Evolutionary conservation across 2,888 invertebrate species (phyloP).

Genomic region (Branchipolynoe longqiensis): DNA sequence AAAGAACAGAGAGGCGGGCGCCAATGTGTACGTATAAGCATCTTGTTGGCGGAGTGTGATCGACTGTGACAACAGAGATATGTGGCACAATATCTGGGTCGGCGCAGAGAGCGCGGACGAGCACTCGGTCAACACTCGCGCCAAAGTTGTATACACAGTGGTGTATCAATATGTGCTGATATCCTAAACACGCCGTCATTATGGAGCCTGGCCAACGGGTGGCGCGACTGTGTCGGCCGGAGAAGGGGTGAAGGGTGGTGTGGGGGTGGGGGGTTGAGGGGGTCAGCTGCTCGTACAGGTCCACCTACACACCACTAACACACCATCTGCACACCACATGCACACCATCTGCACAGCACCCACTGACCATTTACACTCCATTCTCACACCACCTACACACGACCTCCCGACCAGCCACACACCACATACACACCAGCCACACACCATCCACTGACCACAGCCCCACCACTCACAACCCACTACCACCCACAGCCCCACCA

Average conservation of each 20-base stretch:
- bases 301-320: too few species aligned
- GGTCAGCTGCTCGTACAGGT: too few species aligned
- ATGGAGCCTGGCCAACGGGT: slow-evolving; percentile 42
- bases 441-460: slow-evolving; percentile 4
- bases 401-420: neutral
- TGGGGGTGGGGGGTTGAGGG: too few species aligned
- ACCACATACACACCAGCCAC: neutral
- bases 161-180: slow-evolving; percentile 49
- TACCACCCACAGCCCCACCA: too few species aligned
- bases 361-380: neutral
- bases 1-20: neutral
- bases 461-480: too few species aligned
- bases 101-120: slow-evolving; percentile 3
- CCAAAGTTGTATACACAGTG: slow-evolving; percentile 46
- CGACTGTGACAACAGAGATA: slow-evolving; percentile 57
- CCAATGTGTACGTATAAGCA: slow-evolving; percentile 38
- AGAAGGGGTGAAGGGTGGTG: too few species aligned
- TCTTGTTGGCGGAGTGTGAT: slow-evolving; percentile 52
- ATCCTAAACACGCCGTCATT: slow-evolving; percentile 38
- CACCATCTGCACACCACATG: too few species aligned
- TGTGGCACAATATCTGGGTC: slow-evolving; percentile 52
- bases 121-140: slow-evolving; percentile 37
- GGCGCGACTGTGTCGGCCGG: too few species aligned
- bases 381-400: neutral
- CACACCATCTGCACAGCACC: neutral